Conservation (phyloP, 2,888 invertebrate species). For the Alitta virens region DNA sequence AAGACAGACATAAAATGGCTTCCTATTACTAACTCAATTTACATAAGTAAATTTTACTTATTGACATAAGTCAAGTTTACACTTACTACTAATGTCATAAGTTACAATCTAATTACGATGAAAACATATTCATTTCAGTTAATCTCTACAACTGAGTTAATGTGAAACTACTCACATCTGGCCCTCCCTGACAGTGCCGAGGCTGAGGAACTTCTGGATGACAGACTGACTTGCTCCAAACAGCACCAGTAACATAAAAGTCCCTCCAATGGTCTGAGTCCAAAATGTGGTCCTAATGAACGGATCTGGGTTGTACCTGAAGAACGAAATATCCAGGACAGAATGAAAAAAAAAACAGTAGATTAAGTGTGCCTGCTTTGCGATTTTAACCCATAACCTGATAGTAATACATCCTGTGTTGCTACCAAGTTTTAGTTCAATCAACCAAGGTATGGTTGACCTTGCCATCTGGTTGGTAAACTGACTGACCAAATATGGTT, state of each 20-base stretch:
- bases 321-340: too few relatives aligned
- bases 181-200: slow-evolving; percentile 18
- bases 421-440: too few relatives aligned
- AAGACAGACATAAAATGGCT: background rate
- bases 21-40: too few relatives aligned
- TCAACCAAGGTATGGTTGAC: too few relatives aligned
- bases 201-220: slow-evolving; percentile 29
- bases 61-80: background rate
- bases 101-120: background rate
- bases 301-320: slow-evolving; percentile 69
- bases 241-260: slow-evolving; percentile 87
- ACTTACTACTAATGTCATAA: background rate
- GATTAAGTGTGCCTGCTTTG: too few relatives aligned
- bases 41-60: background rate
- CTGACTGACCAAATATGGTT: too few relatives aligned
- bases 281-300: slow-evolving; percentile 84
- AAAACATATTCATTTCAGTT: too few relatives aligned
- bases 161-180: slow-evolving; percentile 20
- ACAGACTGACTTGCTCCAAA: slow-evolving; percentile 85
- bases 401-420: too few relatives aligned
- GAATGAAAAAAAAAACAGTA: too few relatives aligned
- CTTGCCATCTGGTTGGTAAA: too few relatives aligned
- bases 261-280: slow-evolving; percentile 80
- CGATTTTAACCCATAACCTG: too few relatives aligned
- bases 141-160: too few relatives aligned